These are phyloP conservation scores for Chrysoperla carnea DNA, from an alignment of 1,140 invertebrate genomes.

Conservation along the genomic window DNA sequence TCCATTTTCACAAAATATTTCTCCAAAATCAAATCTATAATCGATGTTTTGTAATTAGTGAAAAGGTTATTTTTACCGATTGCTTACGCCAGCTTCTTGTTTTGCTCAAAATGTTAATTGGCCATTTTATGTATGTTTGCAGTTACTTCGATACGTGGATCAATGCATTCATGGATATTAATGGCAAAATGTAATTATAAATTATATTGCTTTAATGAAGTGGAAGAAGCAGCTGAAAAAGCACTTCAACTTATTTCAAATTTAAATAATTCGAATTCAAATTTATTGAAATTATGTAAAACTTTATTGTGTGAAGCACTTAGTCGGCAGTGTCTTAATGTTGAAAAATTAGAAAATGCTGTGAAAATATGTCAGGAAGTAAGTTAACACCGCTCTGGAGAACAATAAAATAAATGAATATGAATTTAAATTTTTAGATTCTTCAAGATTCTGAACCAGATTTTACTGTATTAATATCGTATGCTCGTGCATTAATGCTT, in stretches of 20 bases:
- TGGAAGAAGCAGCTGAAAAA: constrained; percentile 29
- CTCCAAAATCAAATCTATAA: no score
- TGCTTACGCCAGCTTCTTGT: no score
- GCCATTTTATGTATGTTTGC: constrained; percentile 11
- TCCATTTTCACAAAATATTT: no score
- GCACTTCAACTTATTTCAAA: constrained; percentile 17
- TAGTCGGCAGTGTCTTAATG: constrained; percentile 19
- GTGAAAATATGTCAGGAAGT: constrained; percentile 21
- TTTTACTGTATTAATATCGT: constrained; percentile 1
- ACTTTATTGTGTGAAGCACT: constrained; percentile 20
- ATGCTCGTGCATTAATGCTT: constrained; percentile 13
- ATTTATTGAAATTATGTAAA: constrained; percentile 13
- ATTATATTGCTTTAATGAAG: constrained; percentile 36
- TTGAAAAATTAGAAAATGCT: constrained; percentile 30
- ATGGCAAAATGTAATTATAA: constrained; percentile 29
- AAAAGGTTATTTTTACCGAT: no score
- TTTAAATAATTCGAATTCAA: constrained; percentile 9
- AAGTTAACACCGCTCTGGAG: no score
- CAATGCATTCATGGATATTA: constrained; percentile 25
- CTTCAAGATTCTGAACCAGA: constrained; percentile 1
- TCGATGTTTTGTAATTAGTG: no score
- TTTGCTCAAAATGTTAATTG: no score
- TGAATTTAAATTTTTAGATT: neutral
- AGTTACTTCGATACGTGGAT: constrained; percentile 15
- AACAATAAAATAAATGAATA: no score